phyloP scores from a whole-genome alignment of 2,113 vertebrate species.

The Pelobates fuscus region DNA sequence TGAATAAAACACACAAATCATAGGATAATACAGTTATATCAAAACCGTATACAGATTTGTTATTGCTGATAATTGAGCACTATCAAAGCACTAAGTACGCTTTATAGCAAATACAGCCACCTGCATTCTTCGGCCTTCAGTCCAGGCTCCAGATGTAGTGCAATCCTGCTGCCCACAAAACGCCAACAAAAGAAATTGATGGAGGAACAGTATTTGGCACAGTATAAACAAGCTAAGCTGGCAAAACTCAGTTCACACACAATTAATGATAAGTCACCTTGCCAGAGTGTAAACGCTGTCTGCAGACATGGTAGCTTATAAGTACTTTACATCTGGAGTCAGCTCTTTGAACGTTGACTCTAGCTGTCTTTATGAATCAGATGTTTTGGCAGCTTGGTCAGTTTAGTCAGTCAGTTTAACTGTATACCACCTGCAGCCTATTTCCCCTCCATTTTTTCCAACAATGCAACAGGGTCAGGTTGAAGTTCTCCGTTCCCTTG shows the following conservation, averaged over 20 bases:
- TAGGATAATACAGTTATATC: too few relatives aligned
- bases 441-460: constrained; percentile 5
- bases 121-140: too few relatives aligned
- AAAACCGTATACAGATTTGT: too few relatives aligned
- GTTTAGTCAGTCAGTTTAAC: constrained; percentile 19
- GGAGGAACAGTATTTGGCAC: too few relatives aligned
- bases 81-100: too few relatives aligned
- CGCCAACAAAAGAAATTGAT: too few relatives aligned
- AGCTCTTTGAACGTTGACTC: not conserved
- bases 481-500: constrained; percentile 37
- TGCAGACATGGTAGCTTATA: not conserved
- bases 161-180: too few relatives aligned
- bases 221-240: not conserved
- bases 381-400: constrained; percentile 6
- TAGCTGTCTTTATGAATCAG: constrained; percentile 13
- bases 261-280: not conserved
- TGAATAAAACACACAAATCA: too few relatives aligned
- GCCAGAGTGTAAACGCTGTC: not conserved
- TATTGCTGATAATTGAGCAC: too few relatives aligned
- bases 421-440: constrained; percentile 24
- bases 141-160: too few relatives aligned
- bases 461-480: constrained; percentile 24
- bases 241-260: not conserved
- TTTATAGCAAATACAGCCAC: too few relatives aligned
- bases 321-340: not conserved